Evolutionary conservation across 2,113 vertebrate species (phyloP).

Genomic region (Calidris pugnax): DNA sequence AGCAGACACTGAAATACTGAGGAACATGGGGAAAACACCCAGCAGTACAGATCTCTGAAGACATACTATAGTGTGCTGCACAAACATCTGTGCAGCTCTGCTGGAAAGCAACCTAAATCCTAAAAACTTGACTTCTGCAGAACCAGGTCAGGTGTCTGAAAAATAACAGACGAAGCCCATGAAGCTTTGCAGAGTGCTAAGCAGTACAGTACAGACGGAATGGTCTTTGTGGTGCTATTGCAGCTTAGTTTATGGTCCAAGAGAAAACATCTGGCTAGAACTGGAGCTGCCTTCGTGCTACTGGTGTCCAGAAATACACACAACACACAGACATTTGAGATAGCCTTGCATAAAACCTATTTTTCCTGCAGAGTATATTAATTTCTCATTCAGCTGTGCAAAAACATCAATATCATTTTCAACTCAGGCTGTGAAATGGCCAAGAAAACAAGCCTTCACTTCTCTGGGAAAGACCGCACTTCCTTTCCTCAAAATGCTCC

Average conservation of each 20-base stretch:
- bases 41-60: not conserved
- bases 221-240: not conserved
- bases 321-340: not conserved
- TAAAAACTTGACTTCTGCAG: not conserved
- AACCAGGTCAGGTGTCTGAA: not conserved
- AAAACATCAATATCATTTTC: not conserved
- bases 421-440: not conserved
- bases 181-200: not conserved
- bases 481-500: not conserved
- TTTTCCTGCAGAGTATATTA: not conserved
- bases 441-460: not conserved
- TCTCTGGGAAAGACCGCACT: not conserved
- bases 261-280: not conserved
- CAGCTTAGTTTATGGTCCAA: not conserved
- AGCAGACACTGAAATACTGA: not conserved
- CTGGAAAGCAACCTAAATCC: not conserved
- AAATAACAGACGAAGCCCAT: not conserved
- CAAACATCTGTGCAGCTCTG: not conserved
- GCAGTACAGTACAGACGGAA: not conserved
- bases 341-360: not conserved
- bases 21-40: not conserved
- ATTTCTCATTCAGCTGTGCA: not conserved
- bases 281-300: not conserved
- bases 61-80: rapidly evolving
- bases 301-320: not conserved